Conservation (phyloP, 2,888 invertebrate genomes). For the Copidosoma aretas region DNA sequence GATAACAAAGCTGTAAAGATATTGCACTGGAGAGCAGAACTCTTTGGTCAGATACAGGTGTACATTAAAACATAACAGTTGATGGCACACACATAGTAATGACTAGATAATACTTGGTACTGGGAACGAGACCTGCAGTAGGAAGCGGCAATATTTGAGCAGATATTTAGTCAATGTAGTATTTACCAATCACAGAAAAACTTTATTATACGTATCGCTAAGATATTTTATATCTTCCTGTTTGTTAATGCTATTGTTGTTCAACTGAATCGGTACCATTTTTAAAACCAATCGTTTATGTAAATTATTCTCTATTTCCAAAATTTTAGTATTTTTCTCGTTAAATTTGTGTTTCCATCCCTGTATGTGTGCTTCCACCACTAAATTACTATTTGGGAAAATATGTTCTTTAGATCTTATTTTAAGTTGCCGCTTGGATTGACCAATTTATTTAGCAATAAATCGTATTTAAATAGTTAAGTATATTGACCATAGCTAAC, state of each 20-base stretch:
- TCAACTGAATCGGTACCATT: not conserved
- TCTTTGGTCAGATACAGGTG: no score
- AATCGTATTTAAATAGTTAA: not conserved
- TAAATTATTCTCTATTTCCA: not conserved
- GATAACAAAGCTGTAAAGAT: no score
- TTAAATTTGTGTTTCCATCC: not conserved
- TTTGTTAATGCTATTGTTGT: not conserved
- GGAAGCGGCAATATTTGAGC: no score
- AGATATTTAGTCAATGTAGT: no score
- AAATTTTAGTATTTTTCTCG: not conserved
- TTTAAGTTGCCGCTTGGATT: not conserved
- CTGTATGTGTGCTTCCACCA: not conserved
- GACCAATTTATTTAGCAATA: not conserved
- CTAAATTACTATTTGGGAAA: not conserved
- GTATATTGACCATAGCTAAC: not conserved
- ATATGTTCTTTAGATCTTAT: not conserved
- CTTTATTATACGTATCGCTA: not conserved
- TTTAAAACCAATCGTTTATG: not conserved
- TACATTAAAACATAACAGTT: no score
- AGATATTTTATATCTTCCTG: not conserved
- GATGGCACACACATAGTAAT: no score
- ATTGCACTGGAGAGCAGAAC: no score
- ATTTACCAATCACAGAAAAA: no score
- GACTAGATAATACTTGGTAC: no score
- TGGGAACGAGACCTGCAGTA: no score